Percentiles rank a stretch among this genome's conserved stretches.
phyloP scores from a whole-genome alignment of 1,140 invertebrate species.

The Lithobius niger region DNA sequence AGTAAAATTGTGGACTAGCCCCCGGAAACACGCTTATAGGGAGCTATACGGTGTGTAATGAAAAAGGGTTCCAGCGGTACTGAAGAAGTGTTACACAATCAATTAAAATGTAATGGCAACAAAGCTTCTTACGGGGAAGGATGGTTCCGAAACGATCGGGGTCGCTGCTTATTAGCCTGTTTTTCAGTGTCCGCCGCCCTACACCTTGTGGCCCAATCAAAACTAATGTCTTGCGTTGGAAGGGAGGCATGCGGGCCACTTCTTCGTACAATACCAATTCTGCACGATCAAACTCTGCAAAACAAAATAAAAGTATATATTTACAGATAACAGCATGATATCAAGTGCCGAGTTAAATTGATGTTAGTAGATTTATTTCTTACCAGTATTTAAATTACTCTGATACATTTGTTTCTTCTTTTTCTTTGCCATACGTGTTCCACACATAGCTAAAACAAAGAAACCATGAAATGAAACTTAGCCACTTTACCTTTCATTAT shows the following conservation, averaged over 20 bases:
- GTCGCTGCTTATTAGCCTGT: constrained; percentile 80
- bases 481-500: too few relatives aligned
- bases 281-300: constrained; percentile 74
- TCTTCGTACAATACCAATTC: constrained; percentile 91
- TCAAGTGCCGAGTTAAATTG: neutral
- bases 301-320: neutral
- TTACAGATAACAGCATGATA: constrained; percentile 14
- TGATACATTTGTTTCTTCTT: constrained; percentile 91
- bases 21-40: too few relatives aligned
- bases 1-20: too few relatives aligned
- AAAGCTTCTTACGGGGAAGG: constrained; percentile 76
- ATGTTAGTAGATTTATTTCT: neutral
- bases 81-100: too few relatives aligned
- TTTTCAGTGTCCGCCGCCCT: constrained; percentile 85
- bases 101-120: too few relatives aligned
- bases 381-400: constrained; percentile 55
- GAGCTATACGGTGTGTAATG: too few relatives aligned
- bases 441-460: constrained; percentile 44
- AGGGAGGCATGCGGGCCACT: constrained; percentile 90
- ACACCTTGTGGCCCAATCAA: constrained; percentile 88
- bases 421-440: constrained; percentile 69
- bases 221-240: constrained; percentile 81
- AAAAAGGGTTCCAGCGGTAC: too few relatives aligned
- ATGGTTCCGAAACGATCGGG: constrained; percentile 77
- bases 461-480: neutral